A percentile compares a stretch with the other conserved stretches of the same genome.
Conservation (phyloP, 2,888 invertebrate genomes). For the Cepaea hortensis region DNA sequence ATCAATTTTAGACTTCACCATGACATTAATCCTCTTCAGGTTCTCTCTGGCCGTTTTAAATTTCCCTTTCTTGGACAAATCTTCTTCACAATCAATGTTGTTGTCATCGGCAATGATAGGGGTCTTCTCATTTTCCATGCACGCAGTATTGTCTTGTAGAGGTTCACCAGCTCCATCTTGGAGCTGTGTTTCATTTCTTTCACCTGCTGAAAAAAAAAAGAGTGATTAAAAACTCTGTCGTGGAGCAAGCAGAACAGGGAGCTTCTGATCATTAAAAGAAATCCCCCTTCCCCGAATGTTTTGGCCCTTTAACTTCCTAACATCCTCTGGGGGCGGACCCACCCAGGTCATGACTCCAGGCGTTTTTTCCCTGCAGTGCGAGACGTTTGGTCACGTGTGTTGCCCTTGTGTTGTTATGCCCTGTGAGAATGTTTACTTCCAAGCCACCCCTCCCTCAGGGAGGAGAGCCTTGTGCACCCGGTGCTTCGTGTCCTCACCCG, state of each 20-base stretch:
- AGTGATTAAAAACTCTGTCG: background rate
- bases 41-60: conserved; percentile 9
- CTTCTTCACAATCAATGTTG: background rate
- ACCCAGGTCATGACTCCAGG: no score
- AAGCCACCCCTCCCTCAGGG: no score
- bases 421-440: no score
- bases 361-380: no score
- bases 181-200: background rate
- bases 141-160: background rate
- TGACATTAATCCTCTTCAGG: conserved; percentile 8
- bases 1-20: conserved; percentile 27
- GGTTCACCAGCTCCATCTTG: background rate
- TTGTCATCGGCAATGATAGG: background rate
- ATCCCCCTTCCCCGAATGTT: background rate
- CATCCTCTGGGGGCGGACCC: no score
- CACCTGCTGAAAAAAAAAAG: background rate
- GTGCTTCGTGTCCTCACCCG: no score
- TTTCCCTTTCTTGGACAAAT: background rate
- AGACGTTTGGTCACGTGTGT: no score
- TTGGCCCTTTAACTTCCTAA: background rate
- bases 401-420: no score
- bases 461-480: no score
- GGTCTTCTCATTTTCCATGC: no score
- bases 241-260: background rate
- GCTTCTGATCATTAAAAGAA: background rate